Conservation (phyloP, 2,888 invertebrate species). For the Hedya salicella region DNA sequence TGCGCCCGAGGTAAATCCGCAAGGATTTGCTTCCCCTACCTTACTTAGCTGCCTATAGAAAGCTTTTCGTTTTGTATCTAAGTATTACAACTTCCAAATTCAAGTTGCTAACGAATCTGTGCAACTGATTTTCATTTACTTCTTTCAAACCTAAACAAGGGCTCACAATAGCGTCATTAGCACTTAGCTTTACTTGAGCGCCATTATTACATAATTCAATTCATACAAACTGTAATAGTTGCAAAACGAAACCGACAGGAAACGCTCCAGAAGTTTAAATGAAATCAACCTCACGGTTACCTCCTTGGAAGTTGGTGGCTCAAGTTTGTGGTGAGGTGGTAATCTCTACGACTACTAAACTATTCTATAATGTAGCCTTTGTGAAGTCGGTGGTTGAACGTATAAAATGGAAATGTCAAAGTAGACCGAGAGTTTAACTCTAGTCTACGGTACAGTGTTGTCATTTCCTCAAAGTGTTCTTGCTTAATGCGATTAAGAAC, state of each 20-base stretch:
- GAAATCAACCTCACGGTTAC: slow-evolving; percentile 32
- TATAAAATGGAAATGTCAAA: slow-evolving; percentile 30
- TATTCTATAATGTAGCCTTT: slow-evolving; percentile 20
- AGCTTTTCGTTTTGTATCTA: slow-evolving; percentile 25
- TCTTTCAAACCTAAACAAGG: neutral
- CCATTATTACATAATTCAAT: slow-evolving; percentile 1
- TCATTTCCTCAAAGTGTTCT: slow-evolving; percentile 39
- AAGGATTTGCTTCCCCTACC: slow-evolving; percentile 49
- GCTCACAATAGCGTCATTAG: neutral
- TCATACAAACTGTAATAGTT: slow-evolving; percentile 12
- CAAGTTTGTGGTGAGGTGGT: slow-evolving; percentile 20
- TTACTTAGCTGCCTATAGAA: slow-evolving; percentile 32
- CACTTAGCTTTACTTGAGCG: neutral
- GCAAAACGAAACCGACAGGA: slow-evolving; percentile 22
- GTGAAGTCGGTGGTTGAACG: neutral
- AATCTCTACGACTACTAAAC: slow-evolving; percentile 15
- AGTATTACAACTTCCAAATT: slow-evolving; percentile 9
- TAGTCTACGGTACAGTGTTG: slow-evolving; percentile 27
- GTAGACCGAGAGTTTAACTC: slow-evolving; percentile 4
- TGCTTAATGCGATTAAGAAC: slow-evolving; percentile 40
- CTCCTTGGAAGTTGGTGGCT: slow-evolving; percentile 15
- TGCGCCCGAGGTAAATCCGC: slow-evolving; percentile 47
- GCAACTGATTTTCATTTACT: neutral
- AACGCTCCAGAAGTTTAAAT: slow-evolving; percentile 22
- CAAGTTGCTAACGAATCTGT: slow-evolving; percentile 11